These are phyloP conservation scores for Falco biarmicus DNA, from an alignment of 2,797 vertebrate genomes.

Conservation along the genomic window DNA sequence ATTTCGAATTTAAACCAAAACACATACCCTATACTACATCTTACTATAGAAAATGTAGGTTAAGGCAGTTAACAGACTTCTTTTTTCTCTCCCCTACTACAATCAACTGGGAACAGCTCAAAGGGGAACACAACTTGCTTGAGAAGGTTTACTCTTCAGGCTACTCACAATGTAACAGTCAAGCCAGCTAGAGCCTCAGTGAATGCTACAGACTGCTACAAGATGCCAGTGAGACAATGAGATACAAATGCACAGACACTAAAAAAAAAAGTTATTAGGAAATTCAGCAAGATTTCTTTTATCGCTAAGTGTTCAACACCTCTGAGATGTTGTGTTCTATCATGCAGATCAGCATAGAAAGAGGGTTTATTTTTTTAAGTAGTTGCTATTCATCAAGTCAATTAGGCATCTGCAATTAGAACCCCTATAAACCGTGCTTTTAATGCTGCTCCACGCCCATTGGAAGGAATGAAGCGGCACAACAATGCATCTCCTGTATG, in stretches of 20 bases:
- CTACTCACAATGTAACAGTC: background rate
- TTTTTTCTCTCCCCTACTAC: background rate
- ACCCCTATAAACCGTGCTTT: conserved; percentile 79
- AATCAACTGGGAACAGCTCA: background rate
- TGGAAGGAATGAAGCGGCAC: conserved; percentile 78
- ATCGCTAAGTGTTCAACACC: conserved; percentile 68
- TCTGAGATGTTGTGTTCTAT: conserved; percentile 71
- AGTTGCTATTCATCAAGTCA: conserved; percentile 78
- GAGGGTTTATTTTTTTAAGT: conserved; percentile 70
- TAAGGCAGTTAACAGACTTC: background rate
- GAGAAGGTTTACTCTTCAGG: conserved; percentile 13
- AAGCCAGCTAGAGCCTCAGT: conserved; percentile 18
- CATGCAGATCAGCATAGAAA: conserved; percentile 69
- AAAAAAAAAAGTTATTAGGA: conserved; percentile 59
- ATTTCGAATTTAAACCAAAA: background rate
- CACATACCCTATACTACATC: background rate
- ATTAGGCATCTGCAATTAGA: conserved; percentile 83
- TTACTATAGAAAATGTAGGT: background rate
- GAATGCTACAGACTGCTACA: conserved; percentile 19
- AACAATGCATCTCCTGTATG: conserved; percentile 82
- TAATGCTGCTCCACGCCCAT: conserved; percentile 81
- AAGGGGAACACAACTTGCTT: conserved; percentile 21
- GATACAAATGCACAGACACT: conserved; percentile 56
- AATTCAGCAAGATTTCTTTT: conserved; percentile 57
- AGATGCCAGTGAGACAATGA: conserved; percentile 31